Evolutionary conservation across 2,797 vertebrate species (phyloP).

Genomic region (Hapalemur alaotrensis): DNA sequence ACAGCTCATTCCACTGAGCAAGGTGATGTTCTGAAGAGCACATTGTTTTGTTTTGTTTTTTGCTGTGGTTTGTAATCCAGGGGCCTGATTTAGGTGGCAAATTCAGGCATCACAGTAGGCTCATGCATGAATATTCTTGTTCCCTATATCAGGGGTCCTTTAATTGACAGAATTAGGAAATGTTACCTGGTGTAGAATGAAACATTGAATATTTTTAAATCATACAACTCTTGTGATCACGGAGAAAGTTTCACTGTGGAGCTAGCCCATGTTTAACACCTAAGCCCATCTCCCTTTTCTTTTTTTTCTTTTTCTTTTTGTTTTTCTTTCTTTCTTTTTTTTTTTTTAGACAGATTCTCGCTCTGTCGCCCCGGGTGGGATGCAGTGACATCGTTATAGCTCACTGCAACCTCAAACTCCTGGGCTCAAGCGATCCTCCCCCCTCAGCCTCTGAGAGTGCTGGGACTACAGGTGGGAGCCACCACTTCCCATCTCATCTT

Average conservation of each 20-base stretch:
- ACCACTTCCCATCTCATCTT: neutral
- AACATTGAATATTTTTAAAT: neutral
- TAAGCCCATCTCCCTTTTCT: neutral
- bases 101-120: neutral
- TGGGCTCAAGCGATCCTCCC: neutral
- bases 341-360: neutral
- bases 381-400: too few relatives aligned
- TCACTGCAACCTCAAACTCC: neutral
- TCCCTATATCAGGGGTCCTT: neutral
- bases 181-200: neutral
- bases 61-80: neutral
- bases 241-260: neutral
- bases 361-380: rapidly evolving
- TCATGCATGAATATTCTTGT: neutral
- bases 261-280: neutral
- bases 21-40: neutral
- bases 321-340: too few relatives aligned
- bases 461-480: too few relatives aligned
- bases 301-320: neutral
- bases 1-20: neutral
- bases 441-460: neutral
- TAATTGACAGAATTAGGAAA: neutral
- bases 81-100: neutral
- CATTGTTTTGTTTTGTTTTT: neutral
- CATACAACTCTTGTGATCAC: neutral